Evolutionary conservation across 2,797 vertebrate species (phyloP).

Genomic region (Anguilla anguilla): DNA sequence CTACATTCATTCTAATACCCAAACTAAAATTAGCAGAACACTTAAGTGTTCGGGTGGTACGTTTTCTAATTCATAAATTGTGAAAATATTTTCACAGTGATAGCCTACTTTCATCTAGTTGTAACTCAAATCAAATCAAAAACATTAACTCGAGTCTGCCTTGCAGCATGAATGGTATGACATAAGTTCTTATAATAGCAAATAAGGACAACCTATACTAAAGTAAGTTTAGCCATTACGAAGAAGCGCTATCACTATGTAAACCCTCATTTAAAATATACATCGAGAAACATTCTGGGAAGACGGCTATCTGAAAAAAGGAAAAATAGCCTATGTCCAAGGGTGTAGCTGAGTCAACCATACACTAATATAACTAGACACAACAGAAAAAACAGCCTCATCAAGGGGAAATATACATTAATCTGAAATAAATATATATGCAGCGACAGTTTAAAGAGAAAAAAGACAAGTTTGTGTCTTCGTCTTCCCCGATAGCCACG

Average conservation of each 20-base stretch:
- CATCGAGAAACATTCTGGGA: not conserved
- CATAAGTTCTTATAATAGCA: slow-evolving; percentile 9
- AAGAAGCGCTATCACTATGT: not conserved
- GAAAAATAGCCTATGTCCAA: not conserved
- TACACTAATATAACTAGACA: not conserved
- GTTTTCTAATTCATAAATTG: not conserved
- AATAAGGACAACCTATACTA: not conserved
- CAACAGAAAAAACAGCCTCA: not conserved
- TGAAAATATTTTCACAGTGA: not conserved
- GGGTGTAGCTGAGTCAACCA: slow-evolving; percentile 4
- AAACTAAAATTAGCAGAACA: not conserved
- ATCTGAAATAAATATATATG: not conserved
- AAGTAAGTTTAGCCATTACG: not conserved
- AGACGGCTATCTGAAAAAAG: not conserved
- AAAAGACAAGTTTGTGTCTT: not conserved
- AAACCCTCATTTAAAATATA: not conserved
- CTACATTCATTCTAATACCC: not conserved
- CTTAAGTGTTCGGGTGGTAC: not conserved
- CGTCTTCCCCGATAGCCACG: not conserved
- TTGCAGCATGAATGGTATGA: not conserved
- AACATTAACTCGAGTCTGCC: not conserved
- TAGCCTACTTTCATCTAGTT: not conserved
- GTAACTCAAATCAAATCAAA: not conserved
- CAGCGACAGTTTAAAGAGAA: not conserved
- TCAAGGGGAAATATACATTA: not conserved